These are phyloP conservation scores for Cyclopterus lumpus DNA, from an alignment of 2,797 vertebrate genomes.

Conservation along the genomic window DNA sequence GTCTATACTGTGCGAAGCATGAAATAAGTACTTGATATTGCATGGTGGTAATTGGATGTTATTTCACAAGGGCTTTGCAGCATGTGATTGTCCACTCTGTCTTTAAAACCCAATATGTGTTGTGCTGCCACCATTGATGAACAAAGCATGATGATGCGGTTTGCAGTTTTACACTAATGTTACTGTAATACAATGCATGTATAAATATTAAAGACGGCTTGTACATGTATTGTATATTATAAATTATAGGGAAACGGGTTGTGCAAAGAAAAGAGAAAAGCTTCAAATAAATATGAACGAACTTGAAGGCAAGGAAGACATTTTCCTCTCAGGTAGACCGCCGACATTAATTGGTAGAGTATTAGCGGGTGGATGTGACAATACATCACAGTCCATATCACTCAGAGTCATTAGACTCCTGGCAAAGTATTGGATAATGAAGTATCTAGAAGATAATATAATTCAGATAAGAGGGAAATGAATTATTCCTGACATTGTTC, in stretches of 20 bases:
- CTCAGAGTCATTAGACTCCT: conserved; percentile 9
- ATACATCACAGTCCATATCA: conserved; percentile 16
- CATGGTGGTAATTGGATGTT: conserved; percentile 22
- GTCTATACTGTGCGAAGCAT: background rate
- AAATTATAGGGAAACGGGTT: background rate
- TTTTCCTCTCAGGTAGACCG: conserved; percentile 12
- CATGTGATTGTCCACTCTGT: background rate
- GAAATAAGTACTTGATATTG: conserved; percentile 4
- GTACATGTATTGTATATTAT: background rate
- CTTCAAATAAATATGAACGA: background rate
- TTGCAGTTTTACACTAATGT: background rate
- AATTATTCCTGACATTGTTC: background rate
- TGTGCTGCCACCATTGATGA: background rate
- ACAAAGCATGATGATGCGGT: background rate
- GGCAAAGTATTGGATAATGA: conserved; percentile 19
- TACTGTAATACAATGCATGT: background rate
- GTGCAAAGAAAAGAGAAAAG: background rate
- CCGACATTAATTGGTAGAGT: conserved; percentile 13
- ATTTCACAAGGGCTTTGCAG: background rate
- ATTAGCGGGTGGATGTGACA: background rate
- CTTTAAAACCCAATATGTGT: conserved; percentile 3
- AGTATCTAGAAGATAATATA: conserved; percentile 11
- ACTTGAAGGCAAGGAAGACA: background rate
- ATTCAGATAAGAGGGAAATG: background rate
- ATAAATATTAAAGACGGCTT: conserved; percentile 1